Conservation (phyloP, 2,888 invertebrate species). For the Melanargia galathea region DNA sequence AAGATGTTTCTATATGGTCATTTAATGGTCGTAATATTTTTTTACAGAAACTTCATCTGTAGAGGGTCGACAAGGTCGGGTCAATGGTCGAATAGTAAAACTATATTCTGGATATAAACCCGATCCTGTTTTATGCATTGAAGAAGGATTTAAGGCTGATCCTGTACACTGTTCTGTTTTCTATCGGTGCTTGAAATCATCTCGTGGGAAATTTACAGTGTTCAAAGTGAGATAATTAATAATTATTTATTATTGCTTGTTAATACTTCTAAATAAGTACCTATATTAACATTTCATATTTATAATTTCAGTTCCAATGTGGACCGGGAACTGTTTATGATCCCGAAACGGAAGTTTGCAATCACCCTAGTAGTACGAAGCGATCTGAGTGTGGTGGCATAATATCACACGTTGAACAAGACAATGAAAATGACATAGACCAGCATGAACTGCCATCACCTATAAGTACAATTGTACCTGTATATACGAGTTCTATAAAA, state of each 20-base stretch:
- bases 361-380: slow-evolving; percentile 86
- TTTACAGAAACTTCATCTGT: slow-evolving; percentile 37
- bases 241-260: neutral
- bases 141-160: slow-evolving; percentile 88
- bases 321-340: slow-evolving; percentile 89
- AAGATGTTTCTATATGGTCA: no score
- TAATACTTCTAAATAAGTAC: neutral
- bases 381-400: slow-evolving; percentile 85
- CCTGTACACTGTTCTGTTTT: slow-evolving; percentile 87
- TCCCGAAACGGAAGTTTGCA: slow-evolving; percentile 85
- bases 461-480: slow-evolving; percentile 52
- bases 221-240: slow-evolving; percentile 66
- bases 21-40: no score
- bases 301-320: slow-evolving; percentile 84
- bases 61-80: slow-evolving; percentile 40
- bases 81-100: slow-evolving; percentile 63
- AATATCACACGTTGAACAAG: slow-evolving; percentile 37
- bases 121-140: slow-evolving; percentile 79
- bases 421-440: slow-evolving; percentile 76
- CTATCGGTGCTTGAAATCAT: slow-evolving; percentile 87
- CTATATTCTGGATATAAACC: slow-evolving; percentile 63
- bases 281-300: neutral
- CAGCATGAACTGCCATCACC: slow-evolving; percentile 62
- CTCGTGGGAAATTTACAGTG: slow-evolving; percentile 78
- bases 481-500: slow-evolving; percentile 40